Base-by-base conservation (phyloP, 2,888 invertebrate genomes). In the Dromius quadrimaculatus region DNA sequence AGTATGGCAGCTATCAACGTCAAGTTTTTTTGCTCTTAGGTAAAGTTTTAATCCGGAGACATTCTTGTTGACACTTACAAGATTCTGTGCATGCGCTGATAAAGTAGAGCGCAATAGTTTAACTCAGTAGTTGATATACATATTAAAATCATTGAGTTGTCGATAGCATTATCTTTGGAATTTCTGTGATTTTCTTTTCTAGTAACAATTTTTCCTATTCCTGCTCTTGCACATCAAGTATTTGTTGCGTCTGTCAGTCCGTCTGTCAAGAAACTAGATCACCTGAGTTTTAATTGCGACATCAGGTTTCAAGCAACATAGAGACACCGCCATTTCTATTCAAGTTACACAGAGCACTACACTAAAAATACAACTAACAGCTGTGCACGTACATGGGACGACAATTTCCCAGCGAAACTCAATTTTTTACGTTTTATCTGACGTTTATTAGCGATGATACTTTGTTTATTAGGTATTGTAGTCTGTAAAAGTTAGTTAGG, bases 221-320 rank as follows among this genome's bases (percentile, higher is more conserved):
- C 50, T n/a, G n/a, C 17, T 15, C 41, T 11, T 41, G 11, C 11
- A 17, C 15, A 41, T 41, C 6, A 6, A 23, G 47, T 9, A 54
- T 28, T 23, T 17, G 50, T 23, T 15, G 13, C 28, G 50, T 54
- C 50, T 54, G 28, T 41, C 23, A 5, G 22, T 50, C 23, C 28
- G 50, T 54, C 50, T 54, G 50, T 54, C 50, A 54, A 54, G 50
- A 54, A 54, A 54, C 50, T 54, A 23, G 50, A 28, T 28, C 50
- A 54, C 50, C 28, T 54, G 50, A 23, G 50, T 54, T 54, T 54
- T 54, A 54, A 54, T 54, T 54, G 50, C 50, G 28, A 28, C 50
- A 54, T 23, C 50, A 17, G 17, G 41, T 15, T 15, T 15, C 41
- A 15, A 15, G 41, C 41, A 41, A 41, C 11, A 36, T 11, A 8